A percentile compares a stretch with the other conserved stretches of the same genome.
Conservation (phyloP, 2,888 invertebrate genomes). For the Stenodera caucasica region DNA sequence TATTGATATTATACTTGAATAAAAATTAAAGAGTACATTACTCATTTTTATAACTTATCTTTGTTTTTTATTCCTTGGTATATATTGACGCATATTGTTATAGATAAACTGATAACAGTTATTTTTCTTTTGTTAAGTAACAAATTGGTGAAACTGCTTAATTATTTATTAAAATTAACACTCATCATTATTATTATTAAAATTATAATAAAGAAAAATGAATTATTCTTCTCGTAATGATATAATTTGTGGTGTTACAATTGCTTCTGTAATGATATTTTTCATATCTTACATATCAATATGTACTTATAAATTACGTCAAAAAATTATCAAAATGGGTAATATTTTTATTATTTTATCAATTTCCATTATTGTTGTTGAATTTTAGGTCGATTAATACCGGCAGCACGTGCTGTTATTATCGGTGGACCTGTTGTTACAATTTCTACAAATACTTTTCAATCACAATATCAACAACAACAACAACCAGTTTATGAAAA, state of each 20-base stretch:
- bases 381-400: conserved; percentile 18
- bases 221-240: background rate
- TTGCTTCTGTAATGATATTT: background rate
- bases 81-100: background rate
- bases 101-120: background rate
- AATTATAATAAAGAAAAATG: too few species aligned
- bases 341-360: background rate
- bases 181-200: too few species aligned
- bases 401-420: conserved; percentile 8
- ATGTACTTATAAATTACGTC: background rate
- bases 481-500: background rate
- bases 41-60: background rate
- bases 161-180: too few species aligned
- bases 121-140: too few species aligned
- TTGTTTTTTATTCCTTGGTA: too few species aligned
- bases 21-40: background rate
- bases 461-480: background rate
- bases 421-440: background rate
- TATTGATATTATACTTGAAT: too few species aligned
- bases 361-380: background rate
- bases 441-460: background rate
- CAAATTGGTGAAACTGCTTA: too few species aligned
- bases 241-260: conserved; percentile 5
- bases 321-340: conserved; percentile 16
- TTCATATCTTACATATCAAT: background rate